phyloP scores from a whole-genome alignment of 30 jellyfish, hydroid and myxozoan species.

The Turritopsis dohrnii region DNA sequence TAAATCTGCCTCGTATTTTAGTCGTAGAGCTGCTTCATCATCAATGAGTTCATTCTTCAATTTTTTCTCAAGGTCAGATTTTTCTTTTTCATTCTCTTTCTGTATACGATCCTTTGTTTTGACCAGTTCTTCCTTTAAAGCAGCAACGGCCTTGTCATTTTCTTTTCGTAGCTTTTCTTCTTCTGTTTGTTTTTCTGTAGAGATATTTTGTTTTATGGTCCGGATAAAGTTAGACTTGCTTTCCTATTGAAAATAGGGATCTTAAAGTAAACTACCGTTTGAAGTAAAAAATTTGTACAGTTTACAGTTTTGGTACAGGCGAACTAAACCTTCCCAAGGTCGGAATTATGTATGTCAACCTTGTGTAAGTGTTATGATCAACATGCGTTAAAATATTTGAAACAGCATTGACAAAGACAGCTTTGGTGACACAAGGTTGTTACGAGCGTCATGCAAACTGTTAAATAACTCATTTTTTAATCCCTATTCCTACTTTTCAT shows the following conservation, averaged over 20 bases:
- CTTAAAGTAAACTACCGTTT: neutral
- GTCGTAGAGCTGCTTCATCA: neutral
- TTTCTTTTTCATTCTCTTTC: conserved; percentile 3
- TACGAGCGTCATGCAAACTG: no score
- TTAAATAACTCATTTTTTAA: no score
- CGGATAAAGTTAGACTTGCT: conserved; percentile 8
- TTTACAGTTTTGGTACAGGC: no score
- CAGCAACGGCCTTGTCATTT: neutral
- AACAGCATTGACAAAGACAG: no score
- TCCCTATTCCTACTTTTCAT: no score
- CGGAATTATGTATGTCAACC: no score
- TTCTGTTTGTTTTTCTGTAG: neutral
- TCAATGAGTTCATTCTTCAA: neutral
- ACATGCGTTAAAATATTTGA: no score
- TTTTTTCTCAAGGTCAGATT: neutral
- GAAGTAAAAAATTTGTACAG: no score
- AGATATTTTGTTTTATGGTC: neutral
- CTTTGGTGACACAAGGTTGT: no score
- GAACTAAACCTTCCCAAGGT: no score
- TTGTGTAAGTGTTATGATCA: no score
- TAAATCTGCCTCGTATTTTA: neutral
- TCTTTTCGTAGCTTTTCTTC: neutral
- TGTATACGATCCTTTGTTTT: neutral
- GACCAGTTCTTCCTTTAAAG: neutral
- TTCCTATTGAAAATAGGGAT: neutral